Evolutionary conservation across 2,113 vertebrate genomes (phyloP).

Genomic region (Porphyrio hochstetteri): DNA sequence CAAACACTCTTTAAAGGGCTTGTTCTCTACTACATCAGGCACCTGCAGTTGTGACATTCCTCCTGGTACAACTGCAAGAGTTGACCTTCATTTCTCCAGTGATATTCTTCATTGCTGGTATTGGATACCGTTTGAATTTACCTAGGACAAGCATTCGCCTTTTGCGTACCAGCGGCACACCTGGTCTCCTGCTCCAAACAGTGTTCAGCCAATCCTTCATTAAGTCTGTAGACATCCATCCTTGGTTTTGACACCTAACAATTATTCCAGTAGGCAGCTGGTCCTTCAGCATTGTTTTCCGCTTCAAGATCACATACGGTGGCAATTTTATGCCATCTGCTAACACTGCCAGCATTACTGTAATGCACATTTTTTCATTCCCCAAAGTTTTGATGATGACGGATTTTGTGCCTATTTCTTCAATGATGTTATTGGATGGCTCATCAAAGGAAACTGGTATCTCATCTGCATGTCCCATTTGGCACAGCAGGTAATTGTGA

Average conservation of each 20-base stretch:
- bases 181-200: background rate
- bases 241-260: conserved; percentile 65
- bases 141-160: background rate
- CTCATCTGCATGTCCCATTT: conserved; percentile 37
- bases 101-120: background rate
- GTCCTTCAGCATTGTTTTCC: conserved; percentile 68
- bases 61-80: background rate
- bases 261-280: conserved; percentile 68
- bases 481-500: background rate
- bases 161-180: background rate
- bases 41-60: background rate
- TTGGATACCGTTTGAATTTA: background rate
- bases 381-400: conserved; percentile 59
- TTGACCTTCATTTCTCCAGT: background rate
- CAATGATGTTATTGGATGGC: conserved; percentile 19
- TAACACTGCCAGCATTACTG: conserved; percentile 53
- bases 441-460: conserved; percentile 31
- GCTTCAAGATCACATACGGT: conserved; percentile 70
- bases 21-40: background rate
- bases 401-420: conserved; percentile 53
- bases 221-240: conserved; percentile 59
- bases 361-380: conserved; percentile 57
- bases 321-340: conserved; percentile 71
- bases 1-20: background rate
- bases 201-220: conserved; percentile 59